These are phyloP conservation scores for Neotragus pygmaeus DNA, from an alignment of 2,113 vertebrate species.

Conservation along the genomic window DNA sequence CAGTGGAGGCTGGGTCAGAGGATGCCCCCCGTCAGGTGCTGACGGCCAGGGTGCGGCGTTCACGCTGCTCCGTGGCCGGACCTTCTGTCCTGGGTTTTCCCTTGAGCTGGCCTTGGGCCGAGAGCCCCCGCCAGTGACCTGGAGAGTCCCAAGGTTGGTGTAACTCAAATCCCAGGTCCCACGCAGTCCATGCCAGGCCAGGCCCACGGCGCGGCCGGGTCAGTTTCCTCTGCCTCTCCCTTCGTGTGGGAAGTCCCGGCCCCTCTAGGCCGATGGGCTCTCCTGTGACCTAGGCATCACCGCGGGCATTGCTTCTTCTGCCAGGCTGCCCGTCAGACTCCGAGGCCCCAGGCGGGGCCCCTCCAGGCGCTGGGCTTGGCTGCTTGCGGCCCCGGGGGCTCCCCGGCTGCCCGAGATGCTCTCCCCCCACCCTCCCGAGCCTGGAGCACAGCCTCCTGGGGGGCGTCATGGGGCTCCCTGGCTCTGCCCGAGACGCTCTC, in stretches of 20 bases:
- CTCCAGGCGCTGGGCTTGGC: not conserved
- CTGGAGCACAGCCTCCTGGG: not conserved
- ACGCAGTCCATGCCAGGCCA: not conserved
- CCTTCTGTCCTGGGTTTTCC: slow-evolving; percentile 46
- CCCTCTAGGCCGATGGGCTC: not conserved
- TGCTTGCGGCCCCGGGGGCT: not conserved
- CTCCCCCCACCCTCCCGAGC: not conserved
- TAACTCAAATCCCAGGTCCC: slow-evolving; percentile 29
- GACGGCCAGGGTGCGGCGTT: not conserved
- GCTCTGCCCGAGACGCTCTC: not conserved
- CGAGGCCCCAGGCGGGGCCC: not conserved
- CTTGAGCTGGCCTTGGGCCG: slow-evolving; percentile 10
- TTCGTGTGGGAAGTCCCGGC: not conserved
- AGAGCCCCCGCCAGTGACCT: slow-evolving; percentile 28
- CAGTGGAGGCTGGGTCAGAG: not conserved
- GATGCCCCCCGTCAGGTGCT: not conserved
- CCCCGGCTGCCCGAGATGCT: not conserved
- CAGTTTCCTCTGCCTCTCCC: slow-evolving; percentile 6
- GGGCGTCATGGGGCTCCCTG: fast-evolving
- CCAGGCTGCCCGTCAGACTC: not conserved
- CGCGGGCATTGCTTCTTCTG: fast-evolving
- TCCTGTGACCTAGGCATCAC: not conserved
- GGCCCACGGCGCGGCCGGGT: not conserved
- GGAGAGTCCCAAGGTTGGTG: slow-evolving; percentile 54
- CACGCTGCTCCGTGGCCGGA: not conserved